These are phyloP conservation scores for Spodoptera littoralis DNA, from an alignment of 2,888 invertebrate species.

Conservation along the genomic window DNA sequence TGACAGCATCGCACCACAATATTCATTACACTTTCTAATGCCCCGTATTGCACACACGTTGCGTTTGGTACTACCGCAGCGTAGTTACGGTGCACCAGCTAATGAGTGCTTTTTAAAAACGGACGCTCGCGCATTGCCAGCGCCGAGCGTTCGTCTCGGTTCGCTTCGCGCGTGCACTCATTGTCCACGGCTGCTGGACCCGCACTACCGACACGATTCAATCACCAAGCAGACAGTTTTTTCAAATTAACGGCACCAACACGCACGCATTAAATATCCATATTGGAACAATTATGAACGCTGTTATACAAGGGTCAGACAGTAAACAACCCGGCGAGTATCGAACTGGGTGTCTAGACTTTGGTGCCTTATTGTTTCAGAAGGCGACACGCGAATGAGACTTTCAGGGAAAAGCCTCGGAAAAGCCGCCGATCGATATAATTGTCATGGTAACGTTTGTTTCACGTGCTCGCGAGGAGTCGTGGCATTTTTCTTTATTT, in stretches of 20 bases:
- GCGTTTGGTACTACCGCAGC: slow-evolving; percentile 77
- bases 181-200: slow-evolving; percentile 78
- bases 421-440: slow-evolving; percentile 87
- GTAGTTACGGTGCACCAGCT: slow-evolving; percentile 85
- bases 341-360: slow-evolving; percentile 65
- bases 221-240: slow-evolving; percentile 66
- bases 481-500: slow-evolving; percentile 80
- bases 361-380: slow-evolving; percentile 81
- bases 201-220: slow-evolving; percentile 62
- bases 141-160: slow-evolving; percentile 78
- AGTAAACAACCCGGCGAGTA: slow-evolving; percentile 38
- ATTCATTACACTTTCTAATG: slow-evolving; percentile 87
- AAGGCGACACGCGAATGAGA: slow-evolving; percentile 83
- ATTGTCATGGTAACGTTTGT: slow-evolving; percentile 85
- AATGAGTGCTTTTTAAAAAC: slow-evolving; percentile 83
- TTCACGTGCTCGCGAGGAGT: slow-evolving; percentile 80
- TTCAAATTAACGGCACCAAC: slow-evolving; percentile 62
- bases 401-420: slow-evolving; percentile 85
- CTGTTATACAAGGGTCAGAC: slow-evolving; percentile 47
- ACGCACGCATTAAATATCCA: slow-evolving; percentile 55
- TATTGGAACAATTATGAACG: slow-evolving; percentile 58
- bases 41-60: slow-evolving; percentile 82
- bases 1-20: slow-evolving; percentile 85
- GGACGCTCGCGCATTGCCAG: slow-evolving; percentile 78
- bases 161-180: slow-evolving; percentile 84